A percentile compares a stretch with the other conserved stretches of the same genome.
These are phyloP conservation scores for Liasis olivaceus DNA, from an alignment of 2,797 vertebrate species.

Conservation along the genomic window DNA sequence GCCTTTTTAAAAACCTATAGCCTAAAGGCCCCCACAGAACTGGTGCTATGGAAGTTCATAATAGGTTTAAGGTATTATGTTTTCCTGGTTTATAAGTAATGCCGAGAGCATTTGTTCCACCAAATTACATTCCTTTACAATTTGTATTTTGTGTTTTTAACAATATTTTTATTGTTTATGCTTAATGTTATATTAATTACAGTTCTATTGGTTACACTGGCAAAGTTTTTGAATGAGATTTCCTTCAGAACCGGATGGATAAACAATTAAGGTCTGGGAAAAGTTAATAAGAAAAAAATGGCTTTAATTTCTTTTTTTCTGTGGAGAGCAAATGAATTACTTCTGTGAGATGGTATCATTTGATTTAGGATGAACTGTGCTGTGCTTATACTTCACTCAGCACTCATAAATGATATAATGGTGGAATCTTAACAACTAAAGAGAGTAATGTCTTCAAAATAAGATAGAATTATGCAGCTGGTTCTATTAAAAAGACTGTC, in stretches of 20 bases:
- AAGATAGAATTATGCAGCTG: slow-evolving; percentile 3
- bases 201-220: slow-evolving; percentile 20
- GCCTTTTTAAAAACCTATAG: neutral
- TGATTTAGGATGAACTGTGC: slow-evolving; percentile 20
- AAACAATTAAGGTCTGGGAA: neutral
- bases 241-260: slow-evolving; percentile 14
- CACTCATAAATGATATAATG: slow-evolving; percentile 16
- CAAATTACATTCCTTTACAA: neutral
- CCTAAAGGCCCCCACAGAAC: neutral
- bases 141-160: slow-evolving; percentile 23
- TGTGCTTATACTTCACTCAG: slow-evolving; percentile 2
- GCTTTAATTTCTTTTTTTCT: neutral
- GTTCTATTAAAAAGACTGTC: neutral
- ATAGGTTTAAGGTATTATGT: neutral
- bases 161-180: slow-evolving; percentile 31
- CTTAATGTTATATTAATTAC: slow-evolving; percentile 12
- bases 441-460: slow-evolving; percentile 4
- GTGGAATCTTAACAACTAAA: neutral
- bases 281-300: slow-evolving; percentile 19
- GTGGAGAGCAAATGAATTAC: slow-evolving; percentile 31
- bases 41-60: neutral
- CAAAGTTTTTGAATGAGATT: slow-evolving; percentile 12
- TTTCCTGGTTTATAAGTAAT: neutral
- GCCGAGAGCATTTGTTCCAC: neutral
- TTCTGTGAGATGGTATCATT: slow-evolving; percentile 2